phyloP scores from a whole-genome alignment of 1,140 invertebrate genomes.

The Tetragnatha versicolor region DNA sequence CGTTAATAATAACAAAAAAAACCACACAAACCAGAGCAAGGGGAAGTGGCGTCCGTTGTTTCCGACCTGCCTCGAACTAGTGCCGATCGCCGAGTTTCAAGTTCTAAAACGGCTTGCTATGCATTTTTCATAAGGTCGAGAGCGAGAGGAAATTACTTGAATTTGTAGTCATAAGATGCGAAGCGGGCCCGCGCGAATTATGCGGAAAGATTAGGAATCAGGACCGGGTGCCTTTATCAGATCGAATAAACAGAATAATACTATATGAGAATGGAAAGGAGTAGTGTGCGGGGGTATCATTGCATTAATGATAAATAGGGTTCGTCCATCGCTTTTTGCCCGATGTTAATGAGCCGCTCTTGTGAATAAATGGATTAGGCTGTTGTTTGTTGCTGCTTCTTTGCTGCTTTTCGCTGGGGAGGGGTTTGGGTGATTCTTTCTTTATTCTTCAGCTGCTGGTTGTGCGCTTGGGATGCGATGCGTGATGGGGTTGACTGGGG shows the following conservation, averaged over 20 bases:
- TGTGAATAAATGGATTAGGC: conserved; percentile 20
- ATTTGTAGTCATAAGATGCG: conserved; percentile 55
- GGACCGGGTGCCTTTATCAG: conserved; percentile 16
- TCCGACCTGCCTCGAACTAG: conserved; percentile 10
- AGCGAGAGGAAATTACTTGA: conserved; percentile 53
- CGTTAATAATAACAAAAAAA: not conserved
- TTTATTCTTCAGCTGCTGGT: not conserved
- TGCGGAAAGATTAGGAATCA: conserved; percentile 54
- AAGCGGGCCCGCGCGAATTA: conserved; percentile 47
- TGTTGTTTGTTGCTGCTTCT: not conserved
- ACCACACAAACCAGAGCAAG: not conserved
- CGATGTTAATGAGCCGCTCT: conserved; percentile 49
- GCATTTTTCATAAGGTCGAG: conserved; percentile 54
- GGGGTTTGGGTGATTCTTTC: too few species aligned
- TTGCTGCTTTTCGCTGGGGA: not conserved
- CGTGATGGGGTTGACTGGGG: not conserved
- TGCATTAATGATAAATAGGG: too few species aligned
- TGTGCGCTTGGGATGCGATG: not conserved
- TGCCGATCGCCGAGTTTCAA: conserved; percentile 1
- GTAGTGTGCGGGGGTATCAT: too few species aligned
- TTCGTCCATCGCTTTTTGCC: conserved; percentile 22
- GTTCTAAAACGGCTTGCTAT: conserved; percentile 53
- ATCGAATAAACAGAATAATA: conserved; percentile 7
- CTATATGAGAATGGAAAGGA: conserved; percentile 28
- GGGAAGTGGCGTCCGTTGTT: not conserved